A percentile compares a stretch with the other conserved stretches of the same genome.
phyloP scores from a whole-genome alignment of 2,797 vertebrate species.

The Huso huso region DNA sequence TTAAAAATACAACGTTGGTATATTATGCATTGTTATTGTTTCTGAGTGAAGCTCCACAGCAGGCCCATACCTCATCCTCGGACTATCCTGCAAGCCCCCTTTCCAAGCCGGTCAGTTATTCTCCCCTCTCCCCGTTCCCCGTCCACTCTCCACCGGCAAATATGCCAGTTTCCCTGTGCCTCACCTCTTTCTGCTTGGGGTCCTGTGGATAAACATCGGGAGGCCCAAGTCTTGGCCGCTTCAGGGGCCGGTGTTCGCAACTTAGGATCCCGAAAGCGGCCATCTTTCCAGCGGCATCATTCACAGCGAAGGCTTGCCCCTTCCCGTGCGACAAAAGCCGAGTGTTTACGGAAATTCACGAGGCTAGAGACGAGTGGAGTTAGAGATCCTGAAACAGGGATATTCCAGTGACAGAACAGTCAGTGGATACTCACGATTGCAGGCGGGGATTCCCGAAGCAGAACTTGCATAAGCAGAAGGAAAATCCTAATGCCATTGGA shows the following conservation, averaged over 20 bases:
- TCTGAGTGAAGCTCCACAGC: constrained; percentile 25
- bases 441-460: no score
- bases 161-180: constrained; percentile 9
- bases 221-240: constrained; percentile 89
- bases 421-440: no score
- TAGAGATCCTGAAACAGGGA: neutral
- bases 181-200: constrained; percentile 95
- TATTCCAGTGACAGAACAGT: no score
- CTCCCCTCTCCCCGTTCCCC: constrained; percentile 1
- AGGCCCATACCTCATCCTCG: constrained; percentile 24
- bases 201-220: constrained; percentile 97
- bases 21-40: constrained; percentile 60
- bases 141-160: neutral
- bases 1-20: neutral
- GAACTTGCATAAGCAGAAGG: no score
- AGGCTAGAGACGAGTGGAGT: neutral
- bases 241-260: constrained; percentile 94
- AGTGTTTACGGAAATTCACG: constrained; percentile 6
- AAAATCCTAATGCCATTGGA: no score
- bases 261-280: constrained; percentile 97
- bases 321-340: constrained; percentile 16
- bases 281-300: constrained; percentile 78
- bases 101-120: constrained; percentile 10
- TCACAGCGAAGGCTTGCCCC: constrained; percentile 53
- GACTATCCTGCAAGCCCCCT: constrained; percentile 11